A percentile compares a stretch with the other conserved stretches of the same genome.
Evolutionary conservation across 2,113 vertebrate genomes (phyloP).

Genomic region (Prinia subflava): DNA sequence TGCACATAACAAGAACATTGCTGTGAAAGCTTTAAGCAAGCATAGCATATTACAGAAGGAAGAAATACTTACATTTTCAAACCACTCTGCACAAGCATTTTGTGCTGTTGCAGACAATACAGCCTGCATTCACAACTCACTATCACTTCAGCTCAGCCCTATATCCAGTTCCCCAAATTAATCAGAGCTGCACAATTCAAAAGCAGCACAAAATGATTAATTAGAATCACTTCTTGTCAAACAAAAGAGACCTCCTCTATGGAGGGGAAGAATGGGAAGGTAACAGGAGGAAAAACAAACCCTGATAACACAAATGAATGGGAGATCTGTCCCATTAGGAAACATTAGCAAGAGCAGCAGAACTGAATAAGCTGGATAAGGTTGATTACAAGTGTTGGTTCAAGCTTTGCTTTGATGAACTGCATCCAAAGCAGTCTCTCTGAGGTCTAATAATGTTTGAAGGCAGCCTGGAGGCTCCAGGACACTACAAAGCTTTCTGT

Average conservation of each 20-base stretch:
- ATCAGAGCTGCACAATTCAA: slow-evolving; percentile 36
- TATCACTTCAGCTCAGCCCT: neutral
- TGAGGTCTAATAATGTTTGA: neutral
- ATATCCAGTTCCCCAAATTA: neutral
- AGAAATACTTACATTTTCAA: slow-evolving; percentile 3
- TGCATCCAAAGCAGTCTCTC: neutral
- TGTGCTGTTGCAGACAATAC: neutral
- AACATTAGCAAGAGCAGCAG: neutral
- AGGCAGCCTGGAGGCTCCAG: neutral
- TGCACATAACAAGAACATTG: neutral
- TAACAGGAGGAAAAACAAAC: slow-evolving; percentile 1
- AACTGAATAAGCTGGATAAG: neutral
- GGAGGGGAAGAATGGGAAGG: slow-evolving; percentile 21
- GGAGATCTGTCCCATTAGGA: neutral
- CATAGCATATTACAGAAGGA: slow-evolving; percentile 1
- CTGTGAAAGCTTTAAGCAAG: slow-evolving; percentile 62
- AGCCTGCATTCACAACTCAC: neutral
- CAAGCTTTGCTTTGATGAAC: neutral
- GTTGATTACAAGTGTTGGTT: neutral
- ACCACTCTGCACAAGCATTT: neutral
- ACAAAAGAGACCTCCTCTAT: slow-evolving; percentile 27
- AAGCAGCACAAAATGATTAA: slow-evolving; percentile 58
- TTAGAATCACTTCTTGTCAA: slow-evolving; percentile 46
- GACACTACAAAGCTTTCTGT: neutral
- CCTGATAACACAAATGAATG: slow-evolving; percentile 47